Evolutionary conservation across 2,797 vertebrate genomes (phyloP).

Genomic region (Sebastes trivittatus): DNA sequence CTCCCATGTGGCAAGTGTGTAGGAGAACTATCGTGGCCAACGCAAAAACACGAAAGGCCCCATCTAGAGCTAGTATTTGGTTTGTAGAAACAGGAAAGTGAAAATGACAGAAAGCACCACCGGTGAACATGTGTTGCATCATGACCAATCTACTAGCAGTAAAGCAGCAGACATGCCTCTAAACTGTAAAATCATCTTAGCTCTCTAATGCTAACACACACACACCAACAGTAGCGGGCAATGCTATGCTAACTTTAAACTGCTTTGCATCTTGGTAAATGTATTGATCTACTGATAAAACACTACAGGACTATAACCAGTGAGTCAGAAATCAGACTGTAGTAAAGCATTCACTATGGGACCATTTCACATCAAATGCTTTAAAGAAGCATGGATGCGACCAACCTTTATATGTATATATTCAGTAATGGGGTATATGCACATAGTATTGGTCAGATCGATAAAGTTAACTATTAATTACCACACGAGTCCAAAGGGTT

Average conservation of each 20-base stretch:
- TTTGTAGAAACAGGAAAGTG: neutral
- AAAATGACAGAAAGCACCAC: neutral
- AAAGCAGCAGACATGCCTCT: conserved; percentile 16
- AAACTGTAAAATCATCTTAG: conserved; percentile 38
- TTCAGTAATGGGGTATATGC: neutral
- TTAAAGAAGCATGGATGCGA: neutral
- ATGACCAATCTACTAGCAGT: conserved; percentile 8
- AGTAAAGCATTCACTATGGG: neutral
- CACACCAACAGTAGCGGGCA: neutral
- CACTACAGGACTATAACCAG: neutral
- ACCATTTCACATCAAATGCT: neutral
- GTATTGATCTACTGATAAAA: neutral
- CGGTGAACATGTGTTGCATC: conserved; percentile 2
- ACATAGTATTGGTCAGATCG: neutral
- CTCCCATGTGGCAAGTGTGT: no score
- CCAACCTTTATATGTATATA: neutral
- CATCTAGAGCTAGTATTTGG: no score
- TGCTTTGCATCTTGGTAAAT: neutral
- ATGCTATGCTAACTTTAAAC: neutral
- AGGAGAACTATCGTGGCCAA: no score
- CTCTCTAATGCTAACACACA: conserved; percentile 1
- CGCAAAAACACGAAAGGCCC: no score
- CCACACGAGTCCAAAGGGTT: neutral
- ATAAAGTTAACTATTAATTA: neutral
- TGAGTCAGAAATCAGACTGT: neutral